Evolutionary conservation across 2,113 vertebrate species (phyloP), one percentile per base, ranked within the genome.

Genomic region (Dromaius novaehollandiae): DNA sequence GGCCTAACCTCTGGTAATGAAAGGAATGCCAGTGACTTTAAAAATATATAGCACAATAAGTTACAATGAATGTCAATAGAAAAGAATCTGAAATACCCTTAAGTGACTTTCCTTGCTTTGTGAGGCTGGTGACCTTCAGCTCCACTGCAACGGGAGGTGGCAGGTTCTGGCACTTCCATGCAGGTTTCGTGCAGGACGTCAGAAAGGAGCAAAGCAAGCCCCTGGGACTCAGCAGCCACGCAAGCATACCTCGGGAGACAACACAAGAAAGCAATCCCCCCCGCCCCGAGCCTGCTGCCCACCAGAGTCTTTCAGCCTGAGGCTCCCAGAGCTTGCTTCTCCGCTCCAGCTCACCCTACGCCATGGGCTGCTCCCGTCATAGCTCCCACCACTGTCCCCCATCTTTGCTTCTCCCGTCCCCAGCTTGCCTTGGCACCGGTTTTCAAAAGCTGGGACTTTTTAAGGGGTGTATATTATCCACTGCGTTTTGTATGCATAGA

Each of bases 271-370:
- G 32, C 78, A 75, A 73, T 7, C 4, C 36, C 71, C 4, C 13
- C n/a, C n/a, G n/a, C n/a, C 56, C 56, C 18, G 30, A 78, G 36
- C 2, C 3, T 1, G 0, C 5, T 48, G 3, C 70, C 4, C 30
- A 42, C 8, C 44, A 30, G 18, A 11, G 2, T 64, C 10, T 2
- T 15, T 60, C 42, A 58, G 20, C 13, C 48, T 55, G 51, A 16
- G 25, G 82, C 56, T 65, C 50, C n/a, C 55, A 13, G 24, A 89
- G 42, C n/a, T 34, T 34, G 8, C 16, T 92, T 24, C 36, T 75
- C 68, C 17, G 7, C 13, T 8, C 19, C 15, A 22, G 2, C 2
- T 34, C 25, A 69, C 6, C 18, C 16, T 74, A 5, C 8, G 30
- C 56, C 19, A 15, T 6, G 6, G 32, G 32, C 56, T 60, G 56